phyloP scores from a whole-genome alignment of 1,140 invertebrate genomes.

The Heliconius hewitsoni region DNA sequence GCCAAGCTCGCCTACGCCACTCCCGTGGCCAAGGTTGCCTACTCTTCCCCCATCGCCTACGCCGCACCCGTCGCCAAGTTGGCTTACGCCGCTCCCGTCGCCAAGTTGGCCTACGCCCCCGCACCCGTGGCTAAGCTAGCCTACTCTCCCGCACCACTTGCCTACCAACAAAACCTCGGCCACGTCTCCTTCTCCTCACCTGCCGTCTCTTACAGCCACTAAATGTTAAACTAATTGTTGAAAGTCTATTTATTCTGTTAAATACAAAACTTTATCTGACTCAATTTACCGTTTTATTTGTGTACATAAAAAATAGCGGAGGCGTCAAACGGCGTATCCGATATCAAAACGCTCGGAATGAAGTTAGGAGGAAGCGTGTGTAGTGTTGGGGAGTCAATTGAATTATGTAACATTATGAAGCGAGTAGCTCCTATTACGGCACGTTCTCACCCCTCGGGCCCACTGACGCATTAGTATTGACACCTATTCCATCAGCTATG shows the following conservation, averaged over 20 bases:
- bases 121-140: conserved; percentile 50
- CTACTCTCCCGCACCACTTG: conserved; percentile 42
- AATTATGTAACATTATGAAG: conserved; percentile 79
- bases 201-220: conserved; percentile 62
- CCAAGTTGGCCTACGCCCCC: conserved; percentile 51
- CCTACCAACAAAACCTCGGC: conserved; percentile 45
- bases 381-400: conserved; percentile 79
- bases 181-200: conserved; percentile 63
- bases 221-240: conserved; percentile 34
- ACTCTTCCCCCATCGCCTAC: conserved; percentile 46
- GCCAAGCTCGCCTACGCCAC: conserved; percentile 44
- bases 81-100: conserved; percentile 45
- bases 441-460: conserved; percentile 66
- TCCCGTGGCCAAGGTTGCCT: conserved; percentile 46
- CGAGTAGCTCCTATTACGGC: conserved; percentile 72
- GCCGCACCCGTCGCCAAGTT: conserved; percentile 48
- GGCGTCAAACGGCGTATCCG: conserved; percentile 74
- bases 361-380: conserved; percentile 75
- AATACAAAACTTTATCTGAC: conserved; percentile 53
- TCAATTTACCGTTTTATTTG: conserved; percentile 52
- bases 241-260: conserved; percentile 46
- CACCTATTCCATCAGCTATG: conserved; percentile 73
- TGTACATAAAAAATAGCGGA: conserved; percentile 57
- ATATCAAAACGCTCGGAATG: conserved; percentile 79
- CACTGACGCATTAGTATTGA: conserved; percentile 72